These are phyloP conservation scores for Cryptomyrus ogoouensis DNA, from an alignment of 2,113 vertebrate genomes.

Conservation along the genomic window DNA sequence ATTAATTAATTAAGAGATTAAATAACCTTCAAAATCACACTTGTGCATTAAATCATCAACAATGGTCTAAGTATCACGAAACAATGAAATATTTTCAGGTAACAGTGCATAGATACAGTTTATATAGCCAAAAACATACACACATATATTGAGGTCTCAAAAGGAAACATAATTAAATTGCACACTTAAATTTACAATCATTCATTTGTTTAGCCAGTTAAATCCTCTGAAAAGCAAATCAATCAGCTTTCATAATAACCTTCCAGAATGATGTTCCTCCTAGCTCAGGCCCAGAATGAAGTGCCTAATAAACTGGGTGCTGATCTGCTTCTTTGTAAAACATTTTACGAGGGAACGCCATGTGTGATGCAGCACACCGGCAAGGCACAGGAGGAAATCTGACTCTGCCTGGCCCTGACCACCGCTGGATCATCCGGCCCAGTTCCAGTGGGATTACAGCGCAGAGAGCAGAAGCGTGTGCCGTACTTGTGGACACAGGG, in stretches of 20 bases:
- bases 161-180: not conserved
- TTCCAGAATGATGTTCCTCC: not conserved
- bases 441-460: not conserved
- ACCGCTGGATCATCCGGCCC: not conserved
- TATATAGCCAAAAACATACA: not conserved
- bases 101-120: not conserved
- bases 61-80: not conserved
- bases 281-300: not conserved
- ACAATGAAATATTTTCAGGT: not conserved
- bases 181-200: not conserved
- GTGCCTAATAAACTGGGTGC: not conserved
- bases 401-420: not conserved
- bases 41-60: not conserved
- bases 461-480: not conserved
- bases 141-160: not conserved
- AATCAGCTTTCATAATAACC: constrained; percentile 1
- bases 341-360: not conserved
- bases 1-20: not conserved
- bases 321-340: not conserved
- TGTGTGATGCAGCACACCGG: not conserved
- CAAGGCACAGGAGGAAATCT: not conserved
- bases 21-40: not conserved
- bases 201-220: not conserved
- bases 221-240: not conserved
- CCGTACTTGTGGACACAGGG: not conserved